Base-by-base conservation (phyloP, 2,113 vertebrate genomes). In the Atherinomorus stipes region DNA sequence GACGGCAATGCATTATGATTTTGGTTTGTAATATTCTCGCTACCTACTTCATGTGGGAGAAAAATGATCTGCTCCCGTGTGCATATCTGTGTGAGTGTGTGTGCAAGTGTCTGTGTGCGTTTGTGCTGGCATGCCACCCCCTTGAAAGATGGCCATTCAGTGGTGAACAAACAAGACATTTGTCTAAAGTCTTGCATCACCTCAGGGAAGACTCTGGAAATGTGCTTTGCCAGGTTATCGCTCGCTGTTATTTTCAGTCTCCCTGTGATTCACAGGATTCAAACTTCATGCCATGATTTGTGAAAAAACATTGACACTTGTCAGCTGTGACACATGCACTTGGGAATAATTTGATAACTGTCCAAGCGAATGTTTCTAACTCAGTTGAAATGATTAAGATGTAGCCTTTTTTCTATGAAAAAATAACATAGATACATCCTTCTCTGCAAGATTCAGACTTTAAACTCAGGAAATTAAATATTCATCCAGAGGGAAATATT, bases 81-180 rank as follows among this genome's bases (percentile, higher is more conserved):
- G 79, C 71, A 80, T 80, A 71, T 88, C 44, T 71, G 52, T 87
- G 62, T 74, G 64, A 78, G 70, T 87, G 53, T 64, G 60, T 44
- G 52, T 79, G 70, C 40, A 58, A 42, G 38, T 78, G 71, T 70
- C 58, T 37, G 58, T 79, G 72, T 40, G 64, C 65, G 66, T 64
- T 72, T 77, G 64, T 74, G 70, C 80, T 75, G 80, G 80, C 85
- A 86, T 83, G 73, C 77, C 85, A 88, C 80, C 69, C n/a, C 53
- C 19, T 86, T 91, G 90, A 91, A 91, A 86, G 87, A 92, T 90
- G 91, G 87, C 89, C 89, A 76, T 85, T 89, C 91, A 87, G 66
- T 78, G 83, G 86, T 90, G 89, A 93, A 92, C 90, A 93, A 93
- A 93, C 90, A 92, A 90, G 89, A 91, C 91, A 92, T 93, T 90